phyloP scores from a whole-genome alignment of 2,797 vertebrate species.

The Falco rusticolus region DNA sequence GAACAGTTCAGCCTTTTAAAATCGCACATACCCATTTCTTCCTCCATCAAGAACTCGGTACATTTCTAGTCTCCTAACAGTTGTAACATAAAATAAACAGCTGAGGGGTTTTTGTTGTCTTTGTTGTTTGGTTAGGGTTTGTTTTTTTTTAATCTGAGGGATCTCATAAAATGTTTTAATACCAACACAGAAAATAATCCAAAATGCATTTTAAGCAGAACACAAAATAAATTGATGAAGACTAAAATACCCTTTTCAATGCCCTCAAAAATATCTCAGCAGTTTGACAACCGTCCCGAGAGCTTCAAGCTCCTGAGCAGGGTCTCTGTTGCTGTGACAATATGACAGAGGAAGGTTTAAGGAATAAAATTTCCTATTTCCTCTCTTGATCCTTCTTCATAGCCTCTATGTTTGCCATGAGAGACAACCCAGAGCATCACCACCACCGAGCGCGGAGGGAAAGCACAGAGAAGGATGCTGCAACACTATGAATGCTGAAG shows the following conservation, averaged over 20 bases:
- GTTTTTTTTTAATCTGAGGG: neutral
- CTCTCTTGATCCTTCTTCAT: neutral
- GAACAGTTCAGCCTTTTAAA: neutral
- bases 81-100: neutral
- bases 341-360: neutral
- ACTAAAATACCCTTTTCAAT: neutral
- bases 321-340: neutral
- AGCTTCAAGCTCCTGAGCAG: neutral
- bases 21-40: neutral
- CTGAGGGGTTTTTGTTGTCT: neutral
- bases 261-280: neutral
- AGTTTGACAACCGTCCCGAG: neutral
- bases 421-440: neutral
- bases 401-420: fast-evolving
- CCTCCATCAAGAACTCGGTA: neutral
- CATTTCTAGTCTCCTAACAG: neutral
- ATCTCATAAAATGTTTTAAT: neutral
- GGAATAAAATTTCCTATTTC: neutral
- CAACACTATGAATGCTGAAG: neutral
- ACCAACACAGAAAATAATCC: neutral
- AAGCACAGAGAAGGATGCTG: neutral
- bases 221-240: neutral
- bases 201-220: neutral
- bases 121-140: neutral
- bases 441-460: neutral